Evolutionary conservation across 2,797 vertebrate species (phyloP), one percentile per base, ranked within the genome.

Genomic region (Liparis tanakae): DNA sequence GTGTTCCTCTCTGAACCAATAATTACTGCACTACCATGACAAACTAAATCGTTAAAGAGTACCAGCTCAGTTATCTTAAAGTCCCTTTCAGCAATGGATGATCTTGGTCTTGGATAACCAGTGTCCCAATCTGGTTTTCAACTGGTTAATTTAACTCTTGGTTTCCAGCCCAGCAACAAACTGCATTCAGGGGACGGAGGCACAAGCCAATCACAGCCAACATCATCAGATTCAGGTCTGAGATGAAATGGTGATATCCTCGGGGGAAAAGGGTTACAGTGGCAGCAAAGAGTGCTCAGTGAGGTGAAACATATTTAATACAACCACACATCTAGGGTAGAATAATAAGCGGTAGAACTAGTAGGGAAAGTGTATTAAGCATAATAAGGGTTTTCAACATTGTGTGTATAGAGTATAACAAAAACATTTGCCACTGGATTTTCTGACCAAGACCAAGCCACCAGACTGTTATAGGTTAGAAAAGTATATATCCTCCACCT

Each of bases 141-240:
- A 62, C 41, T 12, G 59, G 41, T 22, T 46, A 41, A 13, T 66
- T 41, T 66, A 30, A 54, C 5, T 66, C 50, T 51, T 37, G 46
- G n/a, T 53, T 65, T 65, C 63, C 8, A 37, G 48, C 37, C 48
- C n/a, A 65, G 46, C 33, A 22, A 25, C 22, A 34, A 12, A 9
- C 63, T 12, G 17, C 3, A n/a, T 0, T 20, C 33, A 37, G 36
- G 46, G 15, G 62, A 64, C 10, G 5, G 6, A 59, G 57, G 57
- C 37, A 22, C 7, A 25, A 10, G 7, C 58, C 37, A 60, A 43
- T 60, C 58, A 41, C 13, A 15, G 41, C 58, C 58, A 15, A 41
- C 57, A 39, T 0, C 15, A 41, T 60, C 37, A 39, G 3, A 41
- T 41, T 22, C 57, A 41, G 1, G 2, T 12, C 37, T 5, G 41